A percentile compares a stretch with the other conserved stretches of the same genome.
phyloP scores from a whole-genome alignment of 1,140 invertebrate species.

The Cotesia chilonis region DNA sequence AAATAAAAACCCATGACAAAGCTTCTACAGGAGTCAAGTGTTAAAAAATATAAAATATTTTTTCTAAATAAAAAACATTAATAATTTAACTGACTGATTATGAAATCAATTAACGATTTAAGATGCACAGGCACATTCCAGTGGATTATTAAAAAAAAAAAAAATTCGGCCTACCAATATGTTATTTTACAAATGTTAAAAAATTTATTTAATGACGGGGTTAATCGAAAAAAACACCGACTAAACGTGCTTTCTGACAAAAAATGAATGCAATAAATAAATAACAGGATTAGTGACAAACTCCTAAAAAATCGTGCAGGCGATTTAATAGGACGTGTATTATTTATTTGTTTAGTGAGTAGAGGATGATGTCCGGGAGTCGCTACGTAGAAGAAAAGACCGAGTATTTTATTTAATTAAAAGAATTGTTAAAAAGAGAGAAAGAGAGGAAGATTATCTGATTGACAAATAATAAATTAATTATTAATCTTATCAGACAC shows the following conservation, averaged over 20 bases:
- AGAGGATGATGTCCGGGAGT: neutral
- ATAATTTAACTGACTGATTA: neutral
- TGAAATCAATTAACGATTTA: neutral
- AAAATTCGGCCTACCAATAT: neutral
- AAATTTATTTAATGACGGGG: too few relatives aligned
- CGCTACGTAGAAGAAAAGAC: neutral
- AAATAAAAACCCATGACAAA: neutral
- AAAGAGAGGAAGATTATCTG: neutral
- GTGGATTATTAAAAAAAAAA: conserved; percentile 24
- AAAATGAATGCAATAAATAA: too few relatives aligned
- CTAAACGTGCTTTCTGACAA: too few relatives aligned
- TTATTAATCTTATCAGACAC: conserved; percentile 9
- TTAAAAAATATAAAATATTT: neutral
- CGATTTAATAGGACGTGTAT: conserved; percentile 17
- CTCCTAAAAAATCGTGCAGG: conserved; percentile 28
- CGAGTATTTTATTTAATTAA: neutral
- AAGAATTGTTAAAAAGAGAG: too few relatives aligned
- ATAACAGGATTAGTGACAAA: too few relatives aligned
- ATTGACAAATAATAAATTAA: neutral
- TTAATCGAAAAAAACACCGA: too few relatives aligned
- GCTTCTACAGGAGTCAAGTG: neutral
- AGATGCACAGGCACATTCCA: conserved; percentile 53
- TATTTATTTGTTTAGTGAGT: neutral
- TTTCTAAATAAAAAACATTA: neutral
- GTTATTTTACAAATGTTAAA: neutral